A percentile compares a stretch with the other conserved stretches of the same genome.
Evolutionary conservation across 2,888 invertebrate species (phyloP).

Genomic region (Ophioninae sp.): DNA sequence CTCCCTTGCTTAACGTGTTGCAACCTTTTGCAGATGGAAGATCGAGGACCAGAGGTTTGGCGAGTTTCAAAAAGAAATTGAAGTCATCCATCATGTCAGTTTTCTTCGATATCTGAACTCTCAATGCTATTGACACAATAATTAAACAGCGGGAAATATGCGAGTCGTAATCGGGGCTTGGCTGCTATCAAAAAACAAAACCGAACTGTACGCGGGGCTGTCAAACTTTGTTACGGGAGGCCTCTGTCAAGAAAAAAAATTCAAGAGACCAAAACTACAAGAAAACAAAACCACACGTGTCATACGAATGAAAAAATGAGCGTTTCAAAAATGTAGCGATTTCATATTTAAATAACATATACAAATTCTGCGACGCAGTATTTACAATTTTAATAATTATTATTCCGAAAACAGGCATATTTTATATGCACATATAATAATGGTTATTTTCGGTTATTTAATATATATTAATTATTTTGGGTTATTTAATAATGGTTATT

Average conservation of each 20-base stretch:
- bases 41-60: slow-evolving; percentile 80
- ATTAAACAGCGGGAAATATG: neutral
- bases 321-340: neutral
- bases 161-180: neutral
- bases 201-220: neutral
- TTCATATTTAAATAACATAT: neutral
- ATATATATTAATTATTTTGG: no score
- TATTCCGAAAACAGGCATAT: no score
- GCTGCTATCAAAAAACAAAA: neutral
- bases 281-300: neutral
- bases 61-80: slow-evolving; percentile 80
- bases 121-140: neutral
- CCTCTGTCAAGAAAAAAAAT: neutral
- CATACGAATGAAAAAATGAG: neutral
- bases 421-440: no score
- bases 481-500: neutral
- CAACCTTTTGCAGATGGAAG: slow-evolving; percentile 79
- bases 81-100: slow-evolving; percentile 72
- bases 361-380: neutral
- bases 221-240: neutral
- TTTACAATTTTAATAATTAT: neutral
- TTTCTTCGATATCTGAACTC: slow-evolving; percentile 1
- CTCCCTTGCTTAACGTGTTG: neutral
- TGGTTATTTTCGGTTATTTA: no score
- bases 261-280: neutral